Percentiles rank a stretch among this genome's conserved stretches.
Conservation (phyloP, 2,797 vertebrate genomes). For the Lagodon rhomboides region DNA sequence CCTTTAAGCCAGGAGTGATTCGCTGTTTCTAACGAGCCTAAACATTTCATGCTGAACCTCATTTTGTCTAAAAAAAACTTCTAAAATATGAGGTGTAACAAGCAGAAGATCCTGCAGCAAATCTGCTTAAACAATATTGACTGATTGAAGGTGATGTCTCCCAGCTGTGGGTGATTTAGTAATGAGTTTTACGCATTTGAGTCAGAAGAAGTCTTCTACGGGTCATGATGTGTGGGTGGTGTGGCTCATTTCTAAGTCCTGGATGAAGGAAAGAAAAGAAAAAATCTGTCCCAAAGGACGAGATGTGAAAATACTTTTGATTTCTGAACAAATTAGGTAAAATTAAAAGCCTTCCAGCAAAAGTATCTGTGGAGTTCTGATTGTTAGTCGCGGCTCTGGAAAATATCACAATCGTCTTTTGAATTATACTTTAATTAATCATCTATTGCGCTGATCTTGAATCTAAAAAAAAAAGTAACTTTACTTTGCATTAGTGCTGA, state of each 20-base stretch:
- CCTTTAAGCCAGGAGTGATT: constrained; percentile 61
- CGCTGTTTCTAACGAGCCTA: constrained; percentile 41
- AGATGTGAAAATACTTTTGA: too few species aligned
- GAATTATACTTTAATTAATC: not conserved
- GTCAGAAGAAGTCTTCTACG: not conserved
- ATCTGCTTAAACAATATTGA: constrained; percentile 39
- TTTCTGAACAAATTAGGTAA: too few species aligned
- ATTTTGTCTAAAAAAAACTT: constrained; percentile 34
- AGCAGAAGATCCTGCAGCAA: constrained; percentile 54
- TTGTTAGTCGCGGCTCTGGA: not conserved
- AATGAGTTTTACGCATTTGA: constrained; percentile 36
- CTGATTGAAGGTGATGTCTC: constrained; percentile 31
- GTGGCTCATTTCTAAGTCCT: too few species aligned
- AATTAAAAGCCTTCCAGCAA: too few species aligned
- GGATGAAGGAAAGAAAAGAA: too few species aligned
- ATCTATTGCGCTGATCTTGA: not conserved
- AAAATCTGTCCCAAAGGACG: too few species aligned
- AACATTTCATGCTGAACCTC: constrained; percentile 47
- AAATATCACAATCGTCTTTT: not conserved
- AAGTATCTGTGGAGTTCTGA: too few species aligned
- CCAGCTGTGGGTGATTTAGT: constrained; percentile 33
- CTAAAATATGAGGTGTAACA: constrained; percentile 40
- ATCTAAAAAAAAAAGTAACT: constrained; percentile 14
- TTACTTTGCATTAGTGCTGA: not conserved
- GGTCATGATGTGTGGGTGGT: too few species aligned